A percentile compares a stretch with the other conserved stretches of the same genome.
Evolutionary conservation across 2,888 invertebrate genomes (phyloP).

Genomic region (Campopleginae sp.): DNA sequence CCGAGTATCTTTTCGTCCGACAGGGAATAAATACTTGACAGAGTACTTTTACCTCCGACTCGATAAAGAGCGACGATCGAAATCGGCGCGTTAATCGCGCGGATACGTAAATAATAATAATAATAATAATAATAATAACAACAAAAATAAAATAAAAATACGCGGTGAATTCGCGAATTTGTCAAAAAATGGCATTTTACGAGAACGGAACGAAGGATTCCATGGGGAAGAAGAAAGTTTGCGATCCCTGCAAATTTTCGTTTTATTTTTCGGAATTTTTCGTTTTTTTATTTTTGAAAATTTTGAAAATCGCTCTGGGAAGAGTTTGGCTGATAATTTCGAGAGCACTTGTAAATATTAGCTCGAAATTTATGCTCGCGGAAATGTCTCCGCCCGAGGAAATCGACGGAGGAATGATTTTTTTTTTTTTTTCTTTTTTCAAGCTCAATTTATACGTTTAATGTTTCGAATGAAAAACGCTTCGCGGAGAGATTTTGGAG

Average conservation of each 20-base stretch:
- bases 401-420: neutral
- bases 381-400: neutral
- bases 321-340: neutral
- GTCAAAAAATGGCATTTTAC: neutral
- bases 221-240: neutral
- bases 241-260: neutral
- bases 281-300: neutral
- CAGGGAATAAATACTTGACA: constrained; percentile 83
- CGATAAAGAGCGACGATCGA: constrained; percentile 41
- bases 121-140: no score
- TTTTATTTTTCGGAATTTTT: neutral
- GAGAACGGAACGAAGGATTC: neutral
- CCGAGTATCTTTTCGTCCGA: constrained; percentile 93
- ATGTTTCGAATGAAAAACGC: neutral
- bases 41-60: constrained; percentile 37
- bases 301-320: neutral
- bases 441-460: neutral
- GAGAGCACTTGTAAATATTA: constrained; percentile 8
- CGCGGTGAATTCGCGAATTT: neutral
- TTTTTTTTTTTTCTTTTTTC: constrained; percentile 1
- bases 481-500: neutral
- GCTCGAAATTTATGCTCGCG: neutral
- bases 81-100: constrained; percentile 45
- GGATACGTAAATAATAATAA: constrained; percentile 49
- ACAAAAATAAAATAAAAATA: neutral